Base-by-base conservation (phyloP, 2,888 invertebrate genomes). In the Chouioia cunea region DNA sequence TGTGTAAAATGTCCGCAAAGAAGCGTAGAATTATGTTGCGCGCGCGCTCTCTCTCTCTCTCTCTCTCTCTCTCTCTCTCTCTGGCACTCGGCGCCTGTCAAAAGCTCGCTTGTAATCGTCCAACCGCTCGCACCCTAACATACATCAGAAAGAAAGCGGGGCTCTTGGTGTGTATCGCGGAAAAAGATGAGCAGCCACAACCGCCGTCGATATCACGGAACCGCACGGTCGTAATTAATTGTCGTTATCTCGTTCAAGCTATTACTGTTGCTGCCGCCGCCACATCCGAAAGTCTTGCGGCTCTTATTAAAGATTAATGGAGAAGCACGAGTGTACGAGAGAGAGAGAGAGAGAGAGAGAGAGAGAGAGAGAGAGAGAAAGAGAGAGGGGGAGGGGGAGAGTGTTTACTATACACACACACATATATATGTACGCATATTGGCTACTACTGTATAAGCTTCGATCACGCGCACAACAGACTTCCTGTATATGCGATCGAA, bases 221-320 rank as follows among this genome's bases (percentile, higher is more conserved):
- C 16, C 77, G 71, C 73, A 76, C 76, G 75, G 72, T 78, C 74
- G 78, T 83, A 82, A 83, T 83, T 83, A 83, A 81, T 80, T 79
- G 78, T 76, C 74, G 74, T 78, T 78, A 78, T 79, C 77, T 76
- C 63, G 46, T 14, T 18, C 46, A 20, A 14, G 18, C 65, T 36
- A 56, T 66, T 69, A 65, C 63, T 64, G 58, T 36, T 12, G 36
- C 36, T 10, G 36, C 36, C 69, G 69, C 65, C 73, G 52, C 56
- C 68, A 6, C 68, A 65, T 59, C 75, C 75, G 56, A 76, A 76
- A 74, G 70, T 73, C 46, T 16, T 10, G 36, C 70, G 68, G 69
- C 71, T 74, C 72, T 74, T 71, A 71, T 72, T 68, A 56, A 71
- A 74, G 73, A 77, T 76, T 76, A 75, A 76, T 77, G 75, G 71